These are phyloP conservation scores for Drosophila vallismaia DNA, from an alignment of 2,888 invertebrate species.

Conservation along the genomic window DNA sequence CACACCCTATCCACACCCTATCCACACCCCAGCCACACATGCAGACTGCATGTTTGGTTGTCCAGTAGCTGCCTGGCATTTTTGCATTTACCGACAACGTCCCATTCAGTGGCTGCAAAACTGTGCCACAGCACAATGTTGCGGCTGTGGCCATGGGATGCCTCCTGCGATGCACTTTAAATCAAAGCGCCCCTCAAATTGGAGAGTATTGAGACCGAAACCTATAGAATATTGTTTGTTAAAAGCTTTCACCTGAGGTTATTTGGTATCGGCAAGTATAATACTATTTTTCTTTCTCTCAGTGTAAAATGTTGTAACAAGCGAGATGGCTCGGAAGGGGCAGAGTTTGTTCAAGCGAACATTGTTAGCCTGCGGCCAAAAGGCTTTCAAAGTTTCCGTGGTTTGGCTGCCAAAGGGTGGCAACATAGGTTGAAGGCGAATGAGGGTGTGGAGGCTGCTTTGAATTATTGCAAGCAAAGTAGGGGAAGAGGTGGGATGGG, in stretches of 20 bases:
- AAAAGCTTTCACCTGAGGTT: background rate
- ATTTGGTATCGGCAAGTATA: background rate
- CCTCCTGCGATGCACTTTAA: background rate
- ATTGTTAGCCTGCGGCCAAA: conserved; percentile 46
- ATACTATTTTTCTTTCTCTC: background rate
- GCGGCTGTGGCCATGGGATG: conserved; percentile 30
- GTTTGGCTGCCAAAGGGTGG: conserved; percentile 39
- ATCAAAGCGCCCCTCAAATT: background rate
- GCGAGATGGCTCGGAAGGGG: conserved; percentile 20
- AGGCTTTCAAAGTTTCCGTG: conserved; percentile 47
- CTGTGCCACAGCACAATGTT: conserved; percentile 46
- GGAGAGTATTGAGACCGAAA: background rate
- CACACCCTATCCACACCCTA: conserved; percentile 2
- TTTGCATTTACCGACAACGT: conserved; percentile 46
- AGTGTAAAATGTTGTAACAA: conserved; percentile 20
- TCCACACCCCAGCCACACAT: background rate
- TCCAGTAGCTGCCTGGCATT: conserved; percentile 26
- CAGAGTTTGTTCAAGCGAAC: conserved; percentile 44
- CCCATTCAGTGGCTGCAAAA: conserved; percentile 43
- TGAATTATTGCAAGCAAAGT: conserved; percentile 42
- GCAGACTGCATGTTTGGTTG: conserved; percentile 23
- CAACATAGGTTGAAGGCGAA: conserved; percentile 7
- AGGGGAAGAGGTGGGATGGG: background rate
- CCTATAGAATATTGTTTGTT: no score
- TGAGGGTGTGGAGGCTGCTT: conserved; percentile 13